These are phyloP conservation scores for Platynereis dumerilii DNA, from an alignment of 2,888 invertebrate species.

Conservation along the genomic window DNA sequence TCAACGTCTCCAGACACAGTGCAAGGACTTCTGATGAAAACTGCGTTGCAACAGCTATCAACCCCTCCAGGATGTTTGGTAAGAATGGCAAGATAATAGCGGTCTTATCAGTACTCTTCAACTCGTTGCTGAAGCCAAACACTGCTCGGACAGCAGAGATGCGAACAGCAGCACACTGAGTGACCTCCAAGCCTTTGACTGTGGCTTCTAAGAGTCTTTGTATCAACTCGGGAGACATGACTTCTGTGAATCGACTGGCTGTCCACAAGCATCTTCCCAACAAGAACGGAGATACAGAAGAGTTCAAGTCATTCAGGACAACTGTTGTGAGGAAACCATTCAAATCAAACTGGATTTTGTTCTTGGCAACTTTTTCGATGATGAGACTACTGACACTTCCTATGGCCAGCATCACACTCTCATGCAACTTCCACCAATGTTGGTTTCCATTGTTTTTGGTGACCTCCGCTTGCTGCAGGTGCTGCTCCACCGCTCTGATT, in stretches of 20 bases:
- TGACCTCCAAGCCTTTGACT: conserved; percentile 67
- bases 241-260: conserved; percentile 67
- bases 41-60: conserved; percentile 67
- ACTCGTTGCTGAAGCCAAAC: conserved; percentile 68
- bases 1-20: conserved; percentile 67
- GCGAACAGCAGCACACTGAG: conserved; percentile 67
- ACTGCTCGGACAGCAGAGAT: conserved; percentile 68
- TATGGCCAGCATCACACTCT: conserved; percentile 72
- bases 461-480: conserved; percentile 69
- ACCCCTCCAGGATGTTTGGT: conserved; percentile 67
- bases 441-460: conserved; percentile 64
- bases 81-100: conserved; percentile 64
- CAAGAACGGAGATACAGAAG: conserved; percentile 65
- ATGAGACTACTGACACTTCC: conserved; percentile 67
- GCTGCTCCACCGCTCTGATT: conserved; percentile 70
- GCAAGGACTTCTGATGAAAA: conserved; percentile 68
- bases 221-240: conserved; percentile 66
- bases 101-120: conserved; percentile 65
- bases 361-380: conserved; percentile 58
- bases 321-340: conserved; percentile 65
- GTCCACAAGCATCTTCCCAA: conserved; percentile 69
- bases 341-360: conserved; percentile 62
- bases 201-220: conserved; percentile 68
- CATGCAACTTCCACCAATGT: conserved; percentile 72
- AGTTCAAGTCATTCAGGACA: conserved; percentile 66